These are phyloP conservation scores for Sebastes minor DNA, from an alignment of 2,797 vertebrate genomes.

Conservation along the genomic window DNA sequence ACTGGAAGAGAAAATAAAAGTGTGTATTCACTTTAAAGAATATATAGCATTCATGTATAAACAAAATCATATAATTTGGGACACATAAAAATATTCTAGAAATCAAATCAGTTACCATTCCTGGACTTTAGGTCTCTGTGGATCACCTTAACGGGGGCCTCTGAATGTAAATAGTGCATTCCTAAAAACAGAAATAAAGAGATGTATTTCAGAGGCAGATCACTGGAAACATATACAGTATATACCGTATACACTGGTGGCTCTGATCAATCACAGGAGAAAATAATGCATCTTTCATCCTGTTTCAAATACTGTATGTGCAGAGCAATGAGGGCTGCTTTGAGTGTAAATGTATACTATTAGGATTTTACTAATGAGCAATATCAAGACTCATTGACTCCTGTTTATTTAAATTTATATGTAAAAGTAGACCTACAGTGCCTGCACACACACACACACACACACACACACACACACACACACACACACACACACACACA, in stretches of 20 bases:
- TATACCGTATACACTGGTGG: too few species aligned
- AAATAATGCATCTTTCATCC: neutral
- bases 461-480: neutral
- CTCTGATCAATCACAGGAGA: neutral
- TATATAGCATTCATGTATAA: neutral
- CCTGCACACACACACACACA: neutral
- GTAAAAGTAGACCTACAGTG: neutral
- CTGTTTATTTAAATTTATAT: neutral
- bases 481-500: neutral
- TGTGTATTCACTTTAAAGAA: neutral
- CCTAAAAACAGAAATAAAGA: conserved; percentile 77
- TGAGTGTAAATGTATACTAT: neutral
- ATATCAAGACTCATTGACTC: neutral
- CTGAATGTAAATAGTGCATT: conserved; percentile 98
- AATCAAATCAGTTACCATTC: conserved; percentile 86
- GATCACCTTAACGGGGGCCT: conserved; percentile 97
- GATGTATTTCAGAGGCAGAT: neutral
- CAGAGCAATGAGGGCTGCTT: neutral
- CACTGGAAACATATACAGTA: neutral
- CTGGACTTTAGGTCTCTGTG: conserved; percentile 98
- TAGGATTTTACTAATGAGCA: neutral
- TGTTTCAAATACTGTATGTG: neutral
- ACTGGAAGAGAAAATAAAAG: conserved; percentile 82
- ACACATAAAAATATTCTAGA: neutral
- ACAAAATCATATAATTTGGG: neutral